Evolutionary conservation across 2,797 vertebrate genomes (phyloP).

Genomic region (Paedocypris micromegethes): DNA sequence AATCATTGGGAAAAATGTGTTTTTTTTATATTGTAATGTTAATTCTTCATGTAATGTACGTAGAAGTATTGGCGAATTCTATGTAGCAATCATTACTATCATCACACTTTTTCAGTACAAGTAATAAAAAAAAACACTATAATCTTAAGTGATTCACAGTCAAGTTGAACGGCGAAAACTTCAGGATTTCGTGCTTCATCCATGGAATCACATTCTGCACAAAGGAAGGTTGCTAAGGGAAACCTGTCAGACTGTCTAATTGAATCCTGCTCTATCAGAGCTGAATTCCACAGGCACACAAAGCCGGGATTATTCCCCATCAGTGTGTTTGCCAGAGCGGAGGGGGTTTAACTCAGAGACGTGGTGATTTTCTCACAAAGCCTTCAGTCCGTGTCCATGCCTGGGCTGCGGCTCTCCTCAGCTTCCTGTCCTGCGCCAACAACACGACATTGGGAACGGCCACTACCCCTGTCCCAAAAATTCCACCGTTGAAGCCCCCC

Average conservation of each 20-base stretch:
- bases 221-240: constrained; percentile 42
- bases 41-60: too few species aligned
- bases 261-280: constrained; percentile 42
- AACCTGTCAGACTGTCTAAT: constrained; percentile 37
- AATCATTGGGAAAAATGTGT: too few species aligned
- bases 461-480: too few species aligned
- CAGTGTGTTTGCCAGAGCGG: constrained; percentile 24
- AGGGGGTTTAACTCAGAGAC: constrained; percentile 27
- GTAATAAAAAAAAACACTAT: not conserved
- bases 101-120: too few species aligned
- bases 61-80: too few species aligned
- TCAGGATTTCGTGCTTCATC: constrained; percentile 6
- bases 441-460: too few species aligned
- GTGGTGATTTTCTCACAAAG: constrained; percentile 44
- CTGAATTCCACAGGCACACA: constrained; percentile 46
- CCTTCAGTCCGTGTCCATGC: constrained; percentile 22
- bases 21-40: too few species aligned
- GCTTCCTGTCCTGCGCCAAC: too few species aligned
- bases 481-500: too few species aligned
- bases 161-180: constrained; percentile 4
- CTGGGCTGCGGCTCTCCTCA: not conserved
- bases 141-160: not conserved
- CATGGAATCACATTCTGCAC: constrained; percentile 10
- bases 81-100: too few species aligned
- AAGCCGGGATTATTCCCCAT: constrained; percentile 44